Evolutionary conservation across 2,797 vertebrate genomes (phyloP), one percentile per base, ranked within the genome.

Genomic region (Rhinophrynus dorsalis): DNA sequence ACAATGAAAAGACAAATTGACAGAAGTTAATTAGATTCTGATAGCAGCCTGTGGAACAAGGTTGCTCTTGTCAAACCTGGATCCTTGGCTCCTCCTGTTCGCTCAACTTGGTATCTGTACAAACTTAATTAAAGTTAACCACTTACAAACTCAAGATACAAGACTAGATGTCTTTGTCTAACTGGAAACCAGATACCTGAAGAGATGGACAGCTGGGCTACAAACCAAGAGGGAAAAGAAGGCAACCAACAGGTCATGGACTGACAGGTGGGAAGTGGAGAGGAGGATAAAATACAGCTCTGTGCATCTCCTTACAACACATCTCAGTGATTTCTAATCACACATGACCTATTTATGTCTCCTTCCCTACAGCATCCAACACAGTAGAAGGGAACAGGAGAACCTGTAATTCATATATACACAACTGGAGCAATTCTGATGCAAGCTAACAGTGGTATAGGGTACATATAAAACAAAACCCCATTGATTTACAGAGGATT

Each of bases 101-200:
- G 37, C 75, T 48, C 62, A 56, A 32, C 37, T 76, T 73, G 75
- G 76, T 81, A 80, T 67, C 54, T 0, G 54, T 59, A 78, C 79
- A 78, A 75, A 73, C 70, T 86, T 84, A 85, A 88, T 85, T 82
- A 84, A 86, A 77, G 24, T 73, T 75, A 79, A 68, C 79, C 3
- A 13, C 52, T 80, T 76, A 60, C 78, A 74, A 75, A 71, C 78
- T 18, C 8, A 62, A 67, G 30, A 24, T 26, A 76, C 71, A 79
- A 83, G 72, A 64, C 61, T 78, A 44, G 54, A 38, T 76, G 18
- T 62, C 80, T 79, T 72, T 80, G 80, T 68, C 30, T 52, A 24
- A 61, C 67, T 9, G 4, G 67, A 77, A 77, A 80, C 37, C 1
- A 0, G 42, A 80, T 29, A 40, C 74, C 69, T 64, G 33, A 20